Percentiles rank a stretch among this genome's conserved stretches.
These are phyloP conservation scores for Synergus umbraculus DNA, from an alignment of 2,888 invertebrate genomes.

Conservation along the genomic window DNA sequence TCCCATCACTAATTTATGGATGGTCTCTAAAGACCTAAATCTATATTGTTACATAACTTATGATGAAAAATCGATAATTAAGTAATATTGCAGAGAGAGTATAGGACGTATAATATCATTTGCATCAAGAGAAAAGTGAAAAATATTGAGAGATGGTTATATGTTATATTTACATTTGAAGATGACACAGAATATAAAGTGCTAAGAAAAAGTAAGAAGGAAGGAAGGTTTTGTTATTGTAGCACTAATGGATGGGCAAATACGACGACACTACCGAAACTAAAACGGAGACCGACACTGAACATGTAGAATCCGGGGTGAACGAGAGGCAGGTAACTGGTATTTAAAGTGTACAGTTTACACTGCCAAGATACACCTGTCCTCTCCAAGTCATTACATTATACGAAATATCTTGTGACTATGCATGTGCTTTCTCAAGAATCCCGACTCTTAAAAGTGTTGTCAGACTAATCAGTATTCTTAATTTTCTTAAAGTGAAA, in stretches of 20 bases:
- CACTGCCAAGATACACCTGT: slow-evolving; percentile 40
- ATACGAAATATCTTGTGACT: slow-evolving; percentile 31
- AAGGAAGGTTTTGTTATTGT: slow-evolving; percentile 67
- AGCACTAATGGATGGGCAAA: slow-evolving; percentile 73
- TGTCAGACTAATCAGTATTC: background rate
- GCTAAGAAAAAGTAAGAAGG: slow-evolving; percentile 44
- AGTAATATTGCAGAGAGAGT: background rate
- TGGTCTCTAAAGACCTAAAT: too few relatives aligned
- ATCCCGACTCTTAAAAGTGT: background rate
- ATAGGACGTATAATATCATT: background rate
- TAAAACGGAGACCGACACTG: slow-evolving; percentile 45
- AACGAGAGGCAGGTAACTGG: slow-evolving; percentile 28
- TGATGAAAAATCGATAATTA: background rate
- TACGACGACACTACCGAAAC: slow-evolving; percentile 66
- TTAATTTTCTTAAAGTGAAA: background rate
- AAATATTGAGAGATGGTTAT: background rate
- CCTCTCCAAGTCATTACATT: slow-evolving; percentile 41
- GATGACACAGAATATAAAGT: slow-evolving; percentile 22
- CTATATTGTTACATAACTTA: too few relatives aligned
- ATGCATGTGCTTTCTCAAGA: slow-evolving; percentile 24
- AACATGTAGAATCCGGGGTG: slow-evolving; percentile 11
- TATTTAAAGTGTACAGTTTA: slow-evolving; percentile 38
- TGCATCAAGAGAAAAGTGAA: background rate
- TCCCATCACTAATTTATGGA: too few relatives aligned
- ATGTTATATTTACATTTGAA: background rate